Evolutionary conservation across 2,113 vertebrate genomes (phyloP).

Genomic region (Zosterops japonicus): DNA sequence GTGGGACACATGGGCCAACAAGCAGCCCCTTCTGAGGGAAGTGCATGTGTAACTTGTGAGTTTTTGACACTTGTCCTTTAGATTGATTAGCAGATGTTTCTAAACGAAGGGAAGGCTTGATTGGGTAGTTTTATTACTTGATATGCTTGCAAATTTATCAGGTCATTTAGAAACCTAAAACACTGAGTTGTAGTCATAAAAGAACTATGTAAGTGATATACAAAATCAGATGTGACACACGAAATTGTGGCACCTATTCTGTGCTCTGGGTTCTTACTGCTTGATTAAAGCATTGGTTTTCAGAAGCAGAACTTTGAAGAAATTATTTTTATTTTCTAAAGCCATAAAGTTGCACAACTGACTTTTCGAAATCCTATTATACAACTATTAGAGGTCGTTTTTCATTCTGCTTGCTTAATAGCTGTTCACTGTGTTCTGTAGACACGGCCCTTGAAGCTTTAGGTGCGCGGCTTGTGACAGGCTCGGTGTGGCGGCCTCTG

Average conservation of each 20-base stretch:
- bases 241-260: background rate
- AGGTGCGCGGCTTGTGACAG: background rate
- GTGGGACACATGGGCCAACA: background rate
- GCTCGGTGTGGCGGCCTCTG: background rate
- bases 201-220: background rate
- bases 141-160: background rate
- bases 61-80: background rate
- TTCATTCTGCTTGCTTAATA: background rate
- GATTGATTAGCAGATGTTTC: background rate
- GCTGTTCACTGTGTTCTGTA: background rate
- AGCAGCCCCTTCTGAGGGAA: background rate
- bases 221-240: background rate
- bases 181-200: background rate
- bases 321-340: background rate
- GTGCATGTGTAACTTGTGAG: background rate
- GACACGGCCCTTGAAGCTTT: background rate
- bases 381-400: accelerated
- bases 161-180: background rate
- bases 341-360: accelerated
- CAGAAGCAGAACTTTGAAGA: background rate
- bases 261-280: background rate
- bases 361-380: background rate
- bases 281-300: background rate
- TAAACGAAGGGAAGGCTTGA: background rate
- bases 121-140: background rate